Evolutionary conservation across 2,797 vertebrate genomes (phyloP).

Genomic region (Peromyscus melanophrys): DNA sequence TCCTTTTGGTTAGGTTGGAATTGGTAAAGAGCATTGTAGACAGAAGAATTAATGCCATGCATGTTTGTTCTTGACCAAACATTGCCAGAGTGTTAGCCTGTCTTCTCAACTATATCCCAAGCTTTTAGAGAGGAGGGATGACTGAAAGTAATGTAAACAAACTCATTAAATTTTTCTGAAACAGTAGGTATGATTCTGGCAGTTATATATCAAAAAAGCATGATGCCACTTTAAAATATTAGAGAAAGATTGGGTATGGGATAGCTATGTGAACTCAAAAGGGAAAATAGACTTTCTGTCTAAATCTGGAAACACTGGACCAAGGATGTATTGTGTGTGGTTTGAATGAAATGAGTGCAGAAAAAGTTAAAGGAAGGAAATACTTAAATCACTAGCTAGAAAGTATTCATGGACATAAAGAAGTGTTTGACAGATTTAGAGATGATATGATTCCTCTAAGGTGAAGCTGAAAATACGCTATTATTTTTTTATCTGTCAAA

Average conservation of each 20-base stretch:
- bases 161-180: conserved; percentile 38
- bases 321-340: neutral
- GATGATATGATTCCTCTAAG: neutral
- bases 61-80: neutral
- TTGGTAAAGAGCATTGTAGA: neutral
- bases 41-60: neutral
- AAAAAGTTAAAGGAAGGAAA: conserved; percentile 1
- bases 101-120: neutral
- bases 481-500: conserved; percentile 60
- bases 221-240: neutral
- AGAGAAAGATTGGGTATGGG: neutral
- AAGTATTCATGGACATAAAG: conserved; percentile 24
- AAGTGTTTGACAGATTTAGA: conserved; percentile 30
- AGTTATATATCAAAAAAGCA: neutral
- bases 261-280: neutral
- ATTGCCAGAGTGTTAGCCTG: neutral
- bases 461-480: neutral
- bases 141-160: neutral
- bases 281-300: conserved; percentile 27
- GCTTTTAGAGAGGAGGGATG: neutral
- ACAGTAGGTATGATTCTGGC: neutral
- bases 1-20: neutral
- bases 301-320: conserved; percentile 25
- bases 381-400: conserved; percentile 16
- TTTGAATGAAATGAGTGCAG: conserved; percentile 8